phyloP scores from a whole-genome alignment of 2,888 invertebrate species.

The Callinectes sapidus region DNA sequence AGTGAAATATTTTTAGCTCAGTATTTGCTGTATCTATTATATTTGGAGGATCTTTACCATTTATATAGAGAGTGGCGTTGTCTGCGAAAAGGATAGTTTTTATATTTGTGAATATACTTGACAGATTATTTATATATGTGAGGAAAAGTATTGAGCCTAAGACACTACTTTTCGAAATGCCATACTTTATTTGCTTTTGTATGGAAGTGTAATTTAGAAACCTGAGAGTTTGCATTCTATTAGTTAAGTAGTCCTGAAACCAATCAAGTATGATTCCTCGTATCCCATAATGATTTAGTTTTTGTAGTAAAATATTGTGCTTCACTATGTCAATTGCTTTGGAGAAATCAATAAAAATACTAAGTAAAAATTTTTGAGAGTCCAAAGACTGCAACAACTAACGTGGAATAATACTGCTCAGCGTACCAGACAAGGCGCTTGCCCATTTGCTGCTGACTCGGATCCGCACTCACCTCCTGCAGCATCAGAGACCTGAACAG shows the following conservation, averaged over 20 bases:
- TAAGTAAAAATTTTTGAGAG: neutral
- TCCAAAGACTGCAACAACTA: too few species aligned
- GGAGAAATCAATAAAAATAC: neutral
- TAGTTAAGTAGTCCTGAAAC: neutral
- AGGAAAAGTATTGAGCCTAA: constrained; percentile 2
- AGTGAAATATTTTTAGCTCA: neutral
- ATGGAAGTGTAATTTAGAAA: neutral
- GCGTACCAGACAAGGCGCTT: too few species aligned
- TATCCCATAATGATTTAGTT: neutral
- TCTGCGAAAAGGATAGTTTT: constrained; percentile 4
- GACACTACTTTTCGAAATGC: neutral
- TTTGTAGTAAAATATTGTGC: neutral
- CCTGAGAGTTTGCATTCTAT: neutral
- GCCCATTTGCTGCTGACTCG: too few species aligned
- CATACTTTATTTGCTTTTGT: neutral
- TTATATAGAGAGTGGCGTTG: neutral
- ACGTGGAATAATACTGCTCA: too few species aligned
- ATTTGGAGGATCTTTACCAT: neutral
- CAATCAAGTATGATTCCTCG: neutral
- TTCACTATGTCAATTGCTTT: neutral
- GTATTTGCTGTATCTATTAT: neutral
- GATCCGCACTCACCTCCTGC: too few species aligned
- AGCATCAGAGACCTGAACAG: too few species aligned
- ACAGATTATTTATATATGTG: neutral
- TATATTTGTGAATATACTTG: neutral